phyloP scores from a whole-genome alignment of 2,888 invertebrate genomes.

The Scaptomyza cyrtandrae region DNA sequence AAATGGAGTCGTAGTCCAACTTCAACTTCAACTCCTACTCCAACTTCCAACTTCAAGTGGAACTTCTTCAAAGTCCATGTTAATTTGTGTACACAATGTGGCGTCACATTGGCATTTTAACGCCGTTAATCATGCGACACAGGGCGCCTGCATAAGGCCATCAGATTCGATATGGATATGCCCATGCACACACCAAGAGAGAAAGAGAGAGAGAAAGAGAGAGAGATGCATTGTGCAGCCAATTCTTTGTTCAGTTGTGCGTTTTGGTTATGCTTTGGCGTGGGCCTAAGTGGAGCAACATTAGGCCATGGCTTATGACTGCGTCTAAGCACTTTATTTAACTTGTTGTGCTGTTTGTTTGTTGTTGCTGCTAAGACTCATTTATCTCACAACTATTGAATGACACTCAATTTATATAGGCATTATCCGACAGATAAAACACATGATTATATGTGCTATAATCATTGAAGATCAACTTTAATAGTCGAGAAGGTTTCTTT shows the following conservation, averaged over 20 bases:
- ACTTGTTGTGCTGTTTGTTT: neutral
- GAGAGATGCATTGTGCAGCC: constrained; percentile 2
- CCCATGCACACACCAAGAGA: neutral
- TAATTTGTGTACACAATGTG: constrained; percentile 82
- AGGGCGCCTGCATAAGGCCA: constrained; percentile 76
- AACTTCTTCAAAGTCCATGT: constrained; percentile 43
- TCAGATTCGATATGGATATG: constrained; percentile 39
- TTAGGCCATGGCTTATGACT: constrained; percentile 61
- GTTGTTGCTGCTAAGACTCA: constrained; percentile 12
- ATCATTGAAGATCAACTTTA: neutral
- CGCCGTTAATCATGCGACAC: constrained; percentile 83
- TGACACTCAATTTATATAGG: constrained; percentile 7
- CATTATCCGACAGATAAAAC: constrained; percentile 11
- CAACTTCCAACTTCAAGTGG: constrained; percentile 3
- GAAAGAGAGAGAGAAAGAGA: neutral
- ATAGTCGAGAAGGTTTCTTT: neutral
- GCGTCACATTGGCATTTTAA: constrained; percentile 84
- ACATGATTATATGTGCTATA: neutral
- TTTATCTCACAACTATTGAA: constrained; percentile 23
- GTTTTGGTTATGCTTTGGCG: constrained; percentile 41
- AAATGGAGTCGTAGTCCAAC: constrained; percentile 13
- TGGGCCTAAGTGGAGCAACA: constrained; percentile 72
- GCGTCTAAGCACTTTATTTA: constrained; percentile 72
- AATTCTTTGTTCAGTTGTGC: constrained; percentile 2
- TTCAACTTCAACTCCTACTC: constrained; percentile 22